These are phyloP conservation scores for Ceratotherium simum DNA, from an alignment of 2,113 vertebrate species.

Conservation along the genomic window DNA sequence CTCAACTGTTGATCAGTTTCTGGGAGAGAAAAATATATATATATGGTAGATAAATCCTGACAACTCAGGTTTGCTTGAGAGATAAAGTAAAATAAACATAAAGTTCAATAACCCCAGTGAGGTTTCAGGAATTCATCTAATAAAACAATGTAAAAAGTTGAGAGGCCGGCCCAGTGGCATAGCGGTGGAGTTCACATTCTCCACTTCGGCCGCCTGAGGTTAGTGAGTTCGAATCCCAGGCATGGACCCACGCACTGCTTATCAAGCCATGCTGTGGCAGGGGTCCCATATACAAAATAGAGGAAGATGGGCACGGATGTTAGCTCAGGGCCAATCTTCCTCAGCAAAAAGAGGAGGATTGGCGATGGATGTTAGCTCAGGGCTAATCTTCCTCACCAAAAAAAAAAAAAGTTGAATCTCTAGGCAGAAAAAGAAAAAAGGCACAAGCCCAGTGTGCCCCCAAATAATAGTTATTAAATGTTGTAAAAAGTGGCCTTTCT, in stretches of 20 bases:
- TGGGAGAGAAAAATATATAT: background rate
- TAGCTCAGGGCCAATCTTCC: too few relatives aligned
- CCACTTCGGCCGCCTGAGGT: too few relatives aligned
- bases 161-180: background rate
- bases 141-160: background rate
- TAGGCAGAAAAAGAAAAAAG: background rate
- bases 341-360: too few relatives aligned
- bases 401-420: conserved; percentile 25
- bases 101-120: background rate
- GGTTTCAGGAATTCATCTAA: background rate
- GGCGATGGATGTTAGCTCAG: too few relatives aligned
- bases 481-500: background rate
- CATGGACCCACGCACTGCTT: too few relatives aligned
- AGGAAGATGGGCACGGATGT: too few relatives aligned
- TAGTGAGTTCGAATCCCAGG: too few relatives aligned
- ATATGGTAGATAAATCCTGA: background rate
- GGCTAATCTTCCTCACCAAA: too few relatives aligned
- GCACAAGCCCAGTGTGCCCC: background rate
- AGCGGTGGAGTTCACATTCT: too few relatives aligned
- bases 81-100: background rate
- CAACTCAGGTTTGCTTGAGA: background rate
- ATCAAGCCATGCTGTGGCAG: too few relatives aligned
- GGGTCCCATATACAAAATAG: too few relatives aligned
- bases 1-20: background rate
- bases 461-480: background rate